Percentiles rank a stretch among this genome's conserved stretches.
Conservation (phyloP, 1,140 invertebrate genomes). For the Oncopodura yosiiana region DNA sequence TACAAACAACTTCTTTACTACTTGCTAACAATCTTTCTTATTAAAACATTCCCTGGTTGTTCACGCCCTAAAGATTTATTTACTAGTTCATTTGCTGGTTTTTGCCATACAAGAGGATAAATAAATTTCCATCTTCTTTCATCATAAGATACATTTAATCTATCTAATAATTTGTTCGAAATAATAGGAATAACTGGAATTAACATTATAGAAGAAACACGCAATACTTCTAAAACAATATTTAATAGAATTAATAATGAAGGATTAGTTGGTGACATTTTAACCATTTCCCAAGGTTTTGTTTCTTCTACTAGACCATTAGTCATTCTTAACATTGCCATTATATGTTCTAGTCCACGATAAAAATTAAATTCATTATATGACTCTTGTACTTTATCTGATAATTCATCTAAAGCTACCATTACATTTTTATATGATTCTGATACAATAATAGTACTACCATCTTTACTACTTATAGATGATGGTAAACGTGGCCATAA, state of each 20-base stretch:
- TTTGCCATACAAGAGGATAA: conserved; percentile 36
- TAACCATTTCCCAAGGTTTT: conserved; percentile 78
- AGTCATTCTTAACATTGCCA: conserved; percentile 58
- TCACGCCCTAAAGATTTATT: no score
- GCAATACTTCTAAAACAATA: conserved; percentile 69
- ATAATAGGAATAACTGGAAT: conserved; percentile 75
- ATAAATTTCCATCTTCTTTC: conserved; percentile 48
- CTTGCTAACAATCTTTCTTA: no score
- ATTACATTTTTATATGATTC: conserved; percentile 15
- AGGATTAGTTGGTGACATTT: conserved; percentile 42
- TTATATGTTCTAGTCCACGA: conserved; percentile 66
- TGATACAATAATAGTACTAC: conserved; percentile 30
- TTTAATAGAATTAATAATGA: conserved; percentile 64
- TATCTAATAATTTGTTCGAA: conserved; percentile 46
- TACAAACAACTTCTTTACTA: no score
- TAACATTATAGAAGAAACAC: conserved; percentile 65
- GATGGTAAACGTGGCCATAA: conserved; percentile 55
- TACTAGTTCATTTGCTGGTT: no score
- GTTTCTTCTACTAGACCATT: conserved; percentile 78
- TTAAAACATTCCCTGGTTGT: no score
- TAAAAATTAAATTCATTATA: conserved; percentile 75
- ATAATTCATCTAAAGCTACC: conserved; percentile 31
- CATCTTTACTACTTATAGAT: conserved; percentile 16
- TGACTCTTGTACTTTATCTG: conserved; percentile 50
- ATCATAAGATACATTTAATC: conserved; percentile 47